These are phyloP conservation scores for Drosophila rhopaloa DNA, from an alignment of 1,140 invertebrate genomes.

Conservation along the genomic window DNA sequence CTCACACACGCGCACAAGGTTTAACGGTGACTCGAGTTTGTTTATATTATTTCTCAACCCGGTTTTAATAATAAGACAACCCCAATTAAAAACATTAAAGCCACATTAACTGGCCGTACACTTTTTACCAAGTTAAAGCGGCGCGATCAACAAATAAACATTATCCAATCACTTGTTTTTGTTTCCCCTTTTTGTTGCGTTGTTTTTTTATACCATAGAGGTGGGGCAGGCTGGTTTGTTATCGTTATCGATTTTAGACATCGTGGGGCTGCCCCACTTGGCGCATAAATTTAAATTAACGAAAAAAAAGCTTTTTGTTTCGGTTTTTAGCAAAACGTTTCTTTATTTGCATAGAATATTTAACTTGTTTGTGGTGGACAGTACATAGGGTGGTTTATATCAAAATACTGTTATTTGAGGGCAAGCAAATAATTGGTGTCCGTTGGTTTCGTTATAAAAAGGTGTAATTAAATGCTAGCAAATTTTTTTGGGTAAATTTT, in stretches of 20 bases:
- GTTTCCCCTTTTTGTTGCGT: conserved; percentile 12
- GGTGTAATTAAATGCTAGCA: conserved; percentile 51
- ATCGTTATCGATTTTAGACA: not conserved
- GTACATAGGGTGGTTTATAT: conserved; percentile 32
- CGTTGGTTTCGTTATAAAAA: conserved; percentile 20
- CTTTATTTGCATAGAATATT: conserved; percentile 50
- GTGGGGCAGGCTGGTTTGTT: conserved; percentile 1
- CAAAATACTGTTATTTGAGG: conserved; percentile 55
- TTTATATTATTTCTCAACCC: conserved; percentile 19
- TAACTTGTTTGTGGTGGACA: conserved; percentile 40
- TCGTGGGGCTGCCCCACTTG: not conserved
- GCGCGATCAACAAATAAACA: conserved; percentile 22
- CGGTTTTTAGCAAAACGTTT: conserved; percentile 21
- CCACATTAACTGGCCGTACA: not conserved
- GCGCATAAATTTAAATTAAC: conserved; percentile 16
- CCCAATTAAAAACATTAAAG: too few species aligned
- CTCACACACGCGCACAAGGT: conserved; percentile 14
- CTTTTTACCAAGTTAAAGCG: not conserved
- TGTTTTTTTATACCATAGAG: conserved; percentile 6
- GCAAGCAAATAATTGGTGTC: conserved; percentile 35
- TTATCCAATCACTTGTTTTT: conserved; percentile 44
- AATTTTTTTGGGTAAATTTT: conserved; percentile 21
- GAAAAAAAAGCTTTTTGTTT: conserved; percentile 5
- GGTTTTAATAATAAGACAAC: not conserved
- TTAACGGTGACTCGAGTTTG: conserved; percentile 48